These are phyloP conservation scores for Hassar affinis DNA, from an alignment of 2,113 vertebrate species.

Conservation along the genomic window DNA sequence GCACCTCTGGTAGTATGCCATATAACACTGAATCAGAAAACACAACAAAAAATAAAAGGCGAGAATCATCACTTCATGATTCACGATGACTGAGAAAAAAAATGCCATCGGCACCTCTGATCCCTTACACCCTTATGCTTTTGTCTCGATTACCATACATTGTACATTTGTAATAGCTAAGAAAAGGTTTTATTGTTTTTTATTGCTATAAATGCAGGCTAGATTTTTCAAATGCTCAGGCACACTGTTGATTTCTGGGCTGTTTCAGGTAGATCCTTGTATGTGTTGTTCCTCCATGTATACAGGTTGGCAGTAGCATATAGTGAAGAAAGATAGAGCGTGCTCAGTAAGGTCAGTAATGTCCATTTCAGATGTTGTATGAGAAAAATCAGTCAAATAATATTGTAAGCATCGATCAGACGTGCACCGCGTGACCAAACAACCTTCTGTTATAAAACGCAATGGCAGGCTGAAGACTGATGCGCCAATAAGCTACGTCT, in stretches of 20 bases:
- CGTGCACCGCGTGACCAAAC: neutral
- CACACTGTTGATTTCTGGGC: conserved; percentile 27
- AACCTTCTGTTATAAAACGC: neutral
- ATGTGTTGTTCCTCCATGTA: conserved; percentile 50
- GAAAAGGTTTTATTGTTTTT: neutral
- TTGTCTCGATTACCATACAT: neutral
- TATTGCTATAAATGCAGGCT: neutral
- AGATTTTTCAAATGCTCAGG: conserved; percentile 16
- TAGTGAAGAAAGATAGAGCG: conserved; percentile 50
- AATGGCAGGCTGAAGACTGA: neutral
- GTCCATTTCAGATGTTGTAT: neutral
- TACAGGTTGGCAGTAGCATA: conserved; percentile 60
- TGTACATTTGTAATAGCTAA: neutral
- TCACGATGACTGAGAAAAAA: conserved; percentile 15
- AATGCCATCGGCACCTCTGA: neutral
- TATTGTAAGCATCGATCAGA: neutral
- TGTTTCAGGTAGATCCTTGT: conserved; percentile 27
- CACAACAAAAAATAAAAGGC: neutral
- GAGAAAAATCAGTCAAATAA: neutral
- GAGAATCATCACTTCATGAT: conserved; percentile 31
- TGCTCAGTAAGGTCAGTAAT: neutral
- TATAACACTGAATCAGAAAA: conserved; percentile 36
- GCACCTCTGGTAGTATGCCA: conserved; percentile 39
- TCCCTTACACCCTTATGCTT: neutral
- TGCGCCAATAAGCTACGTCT: too few relatives aligned